These are phyloP conservation scores for Tapirus indicus DNA, from an alignment of 2,797 vertebrate genomes.

Conservation along the genomic window DNA sequence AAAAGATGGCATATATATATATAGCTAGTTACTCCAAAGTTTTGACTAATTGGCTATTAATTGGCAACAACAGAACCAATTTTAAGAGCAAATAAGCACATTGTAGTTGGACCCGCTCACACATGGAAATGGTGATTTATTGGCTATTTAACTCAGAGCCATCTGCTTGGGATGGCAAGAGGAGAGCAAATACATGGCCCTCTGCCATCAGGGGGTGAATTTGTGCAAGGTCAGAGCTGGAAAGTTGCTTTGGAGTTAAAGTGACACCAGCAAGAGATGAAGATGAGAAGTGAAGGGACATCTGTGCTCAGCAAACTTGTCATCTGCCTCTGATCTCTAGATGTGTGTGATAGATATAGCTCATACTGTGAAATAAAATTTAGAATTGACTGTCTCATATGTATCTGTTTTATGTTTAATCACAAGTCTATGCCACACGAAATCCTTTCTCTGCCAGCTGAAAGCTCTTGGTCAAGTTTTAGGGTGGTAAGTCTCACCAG, in stretches of 20 bases:
- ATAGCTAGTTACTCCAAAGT: neutral
- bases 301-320: neutral
- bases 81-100: constrained; percentile 41
- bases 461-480: neutral
- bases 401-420: neutral
- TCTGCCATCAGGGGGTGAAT: neutral
- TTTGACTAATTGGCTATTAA: neutral
- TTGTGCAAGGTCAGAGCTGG: constrained; percentile 5
- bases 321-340: neutral
- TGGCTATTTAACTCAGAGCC: neutral
- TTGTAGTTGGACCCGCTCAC: neutral
- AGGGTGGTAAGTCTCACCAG: neutral
- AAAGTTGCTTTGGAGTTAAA: neutral
- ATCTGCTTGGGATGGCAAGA: constrained; percentile 29
- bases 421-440: neutral
- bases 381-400: neutral
- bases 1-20: neutral
- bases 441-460: neutral
- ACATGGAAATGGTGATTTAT: constrained; percentile 57
- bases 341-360: neutral
- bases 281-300: neutral
- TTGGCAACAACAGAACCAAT: neutral
- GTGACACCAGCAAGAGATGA: neutral
- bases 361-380: constrained; percentile 6
- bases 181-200: neutral